These are phyloP conservation scores for Anthonomus grandis DNA, from an alignment of 1,140 invertebrate genomes.

Conservation along the genomic window DNA sequence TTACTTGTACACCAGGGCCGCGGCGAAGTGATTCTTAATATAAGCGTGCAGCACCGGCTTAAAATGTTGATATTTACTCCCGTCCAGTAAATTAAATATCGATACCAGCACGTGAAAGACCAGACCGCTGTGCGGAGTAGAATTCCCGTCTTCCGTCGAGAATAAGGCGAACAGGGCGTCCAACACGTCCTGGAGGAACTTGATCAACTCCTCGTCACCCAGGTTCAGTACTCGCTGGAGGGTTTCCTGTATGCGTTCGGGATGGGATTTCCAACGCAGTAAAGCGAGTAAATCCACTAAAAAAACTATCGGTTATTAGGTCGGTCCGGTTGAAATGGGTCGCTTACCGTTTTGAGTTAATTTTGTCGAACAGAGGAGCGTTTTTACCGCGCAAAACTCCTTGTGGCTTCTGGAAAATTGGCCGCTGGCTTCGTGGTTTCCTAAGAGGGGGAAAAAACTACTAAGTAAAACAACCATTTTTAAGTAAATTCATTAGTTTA, in stretches of 20 bases:
- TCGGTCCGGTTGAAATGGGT: neutral
- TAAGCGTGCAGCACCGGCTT: slow-evolving; percentile 94
- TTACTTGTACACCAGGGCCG: slow-evolving; percentile 91
- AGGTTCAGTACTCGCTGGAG: slow-evolving; percentile 74
- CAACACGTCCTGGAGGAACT: slow-evolving; percentile 93
- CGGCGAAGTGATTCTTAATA: slow-evolving; percentile 92
- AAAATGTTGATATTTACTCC: slow-evolving; percentile 92
- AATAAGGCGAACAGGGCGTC: slow-evolving; percentile 94
- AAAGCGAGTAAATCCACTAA: slow-evolving; percentile 82
- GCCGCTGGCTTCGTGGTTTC: slow-evolving; percentile 48
- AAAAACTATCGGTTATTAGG: too few relatives aligned
- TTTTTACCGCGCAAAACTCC: slow-evolving; percentile 79
- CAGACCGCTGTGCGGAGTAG: slow-evolving; percentile 60
- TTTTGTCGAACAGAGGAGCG: slow-evolving; percentile 90
- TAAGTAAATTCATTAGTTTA: too few relatives aligned
- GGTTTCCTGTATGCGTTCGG: slow-evolving; percentile 81
- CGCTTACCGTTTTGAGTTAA: slow-evolving; percentile 83
- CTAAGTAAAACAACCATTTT: too few relatives aligned
- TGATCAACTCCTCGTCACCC: slow-evolving; percentile 88
- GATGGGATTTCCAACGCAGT: slow-evolving; percentile 86
- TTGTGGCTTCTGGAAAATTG: slow-evolving; percentile 77
- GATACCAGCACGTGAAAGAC: slow-evolving; percentile 75
- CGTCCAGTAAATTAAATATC: slow-evolving; percentile 88
- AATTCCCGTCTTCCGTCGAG: slow-evolving; percentile 88
- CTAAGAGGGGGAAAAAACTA: too few relatives aligned